Conservation (phyloP, 2,888 invertebrate species). For the Macaria notata region DNA sequence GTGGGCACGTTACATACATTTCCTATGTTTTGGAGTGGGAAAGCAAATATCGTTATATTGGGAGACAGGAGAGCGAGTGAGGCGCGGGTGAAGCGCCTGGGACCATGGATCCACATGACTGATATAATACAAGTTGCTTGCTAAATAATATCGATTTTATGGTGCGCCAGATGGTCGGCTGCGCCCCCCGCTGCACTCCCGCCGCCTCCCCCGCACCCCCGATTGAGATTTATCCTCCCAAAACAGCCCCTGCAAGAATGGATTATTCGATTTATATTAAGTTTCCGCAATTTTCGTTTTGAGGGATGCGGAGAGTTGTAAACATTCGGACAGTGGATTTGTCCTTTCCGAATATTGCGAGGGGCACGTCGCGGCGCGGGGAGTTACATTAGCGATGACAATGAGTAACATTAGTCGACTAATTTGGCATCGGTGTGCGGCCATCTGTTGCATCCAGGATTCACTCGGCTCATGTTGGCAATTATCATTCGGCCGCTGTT, state of each 20-base stretch:
- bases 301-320: constrained; percentile 65
- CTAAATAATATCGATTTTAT: constrained; percentile 79
- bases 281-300: constrained; percentile 78
- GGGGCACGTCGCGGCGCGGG: constrained; percentile 57
- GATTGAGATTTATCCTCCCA: constrained; percentile 77
- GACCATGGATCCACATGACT: constrained; percentile 41
- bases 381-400: constrained; percentile 70
- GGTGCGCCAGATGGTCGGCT: constrained; percentile 77
- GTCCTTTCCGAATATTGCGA: constrained; percentile 68
- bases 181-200: constrained; percentile 56
- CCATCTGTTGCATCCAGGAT: constrained; percentile 63
- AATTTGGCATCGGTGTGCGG: constrained; percentile 51
- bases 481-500: constrained; percentile 31
- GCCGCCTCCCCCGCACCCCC: constrained; percentile 65
- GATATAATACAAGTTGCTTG: constrained; percentile 54
- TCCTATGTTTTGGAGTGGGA: background rate
- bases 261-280: constrained; percentile 81
- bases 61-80: constrained; percentile 11
- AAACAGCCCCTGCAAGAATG: constrained; percentile 74
- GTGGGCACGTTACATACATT: constrained; percentile 1
- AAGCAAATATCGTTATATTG: constrained; percentile 22
- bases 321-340: constrained; percentile 62
- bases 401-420: constrained; percentile 62
- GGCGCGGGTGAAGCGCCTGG: constrained; percentile 26
- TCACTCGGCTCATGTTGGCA: constrained; percentile 4